These are phyloP conservation scores for Lamellibrachia columna DNA, from an alignment of 2,888 invertebrate species.

Conservation along the genomic window DNA sequence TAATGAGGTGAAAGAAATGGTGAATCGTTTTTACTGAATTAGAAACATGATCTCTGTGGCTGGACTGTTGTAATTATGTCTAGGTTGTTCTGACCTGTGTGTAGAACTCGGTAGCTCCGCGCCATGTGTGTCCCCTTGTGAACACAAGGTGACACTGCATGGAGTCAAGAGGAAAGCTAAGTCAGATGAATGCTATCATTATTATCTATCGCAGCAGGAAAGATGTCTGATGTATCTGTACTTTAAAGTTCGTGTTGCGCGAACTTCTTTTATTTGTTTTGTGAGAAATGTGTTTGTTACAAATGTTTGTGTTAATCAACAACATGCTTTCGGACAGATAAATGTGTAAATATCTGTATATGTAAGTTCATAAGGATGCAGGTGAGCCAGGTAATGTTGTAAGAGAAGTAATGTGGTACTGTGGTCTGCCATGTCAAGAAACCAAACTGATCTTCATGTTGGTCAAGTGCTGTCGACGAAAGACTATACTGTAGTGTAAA, in stretches of 20 bases:
- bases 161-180: not conserved
- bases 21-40: not conserved
- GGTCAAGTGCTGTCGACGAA: not conserved
- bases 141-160: not conserved
- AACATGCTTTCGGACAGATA: not conserved
- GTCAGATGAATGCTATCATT: not conserved
- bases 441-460: not conserved
- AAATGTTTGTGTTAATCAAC: not conserved
- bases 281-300: not conserved
- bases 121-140: not conserved
- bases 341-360: not conserved
- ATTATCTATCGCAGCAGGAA: not conserved
- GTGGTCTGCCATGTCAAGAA: not conserved
- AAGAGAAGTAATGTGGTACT: no score
- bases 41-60: not conserved
- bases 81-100: not conserved
- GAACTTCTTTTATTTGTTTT: not conserved
- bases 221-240: not conserved
- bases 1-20: not conserved
- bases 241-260: no score
- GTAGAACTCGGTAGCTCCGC: not conserved
- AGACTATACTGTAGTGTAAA: not conserved
- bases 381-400: not conserved
- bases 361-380: not conserved
- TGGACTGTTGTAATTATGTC: not conserved